phyloP scores from a whole-genome alignment of 2,113 vertebrate genomes.

The Illadopsis cleaveri region DNA sequence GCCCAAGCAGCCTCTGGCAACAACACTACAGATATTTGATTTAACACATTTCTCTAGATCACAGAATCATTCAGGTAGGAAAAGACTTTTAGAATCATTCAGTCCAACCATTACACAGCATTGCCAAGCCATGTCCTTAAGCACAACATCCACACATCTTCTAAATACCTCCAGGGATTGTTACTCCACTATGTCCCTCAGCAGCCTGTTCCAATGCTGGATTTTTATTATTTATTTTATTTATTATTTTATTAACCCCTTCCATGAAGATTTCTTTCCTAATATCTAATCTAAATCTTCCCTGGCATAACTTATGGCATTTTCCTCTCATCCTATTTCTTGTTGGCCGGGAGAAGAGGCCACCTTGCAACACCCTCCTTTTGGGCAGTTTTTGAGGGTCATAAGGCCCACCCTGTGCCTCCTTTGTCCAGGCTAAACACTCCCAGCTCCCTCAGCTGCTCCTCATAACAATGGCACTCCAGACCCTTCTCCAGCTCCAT shows the following conservation, averaged over 20 bases:
- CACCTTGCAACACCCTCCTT: not conserved
- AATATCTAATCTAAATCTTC: not conserved
- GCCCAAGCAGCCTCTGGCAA: not conserved
- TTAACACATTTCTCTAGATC: not conserved
- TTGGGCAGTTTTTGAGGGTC: fast-evolving
- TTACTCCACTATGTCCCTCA: not conserved
- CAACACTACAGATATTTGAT: not conserved
- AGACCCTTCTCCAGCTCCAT: not conserved
- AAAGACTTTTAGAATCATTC: not conserved
- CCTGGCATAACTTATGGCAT: not conserved
- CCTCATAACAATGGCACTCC: not conserved
- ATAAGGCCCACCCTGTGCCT: not conserved
- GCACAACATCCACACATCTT: not conserved
- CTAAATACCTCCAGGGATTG: not conserved
- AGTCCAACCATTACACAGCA: not conserved
- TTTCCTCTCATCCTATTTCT: not conserved
- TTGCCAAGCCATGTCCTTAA: not conserved
- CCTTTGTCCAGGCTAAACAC: not conserved
- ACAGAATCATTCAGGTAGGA: not conserved
- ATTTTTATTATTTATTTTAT: no score
- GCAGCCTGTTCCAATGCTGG: not conserved
- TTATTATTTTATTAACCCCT: not conserved
- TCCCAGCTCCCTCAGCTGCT: not conserved
- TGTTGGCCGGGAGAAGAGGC: not conserved
- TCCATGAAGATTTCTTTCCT: not conserved